phyloP scores from a whole-genome alignment of 2,113 vertebrate species.

The Morone saxatilis region DNA sequence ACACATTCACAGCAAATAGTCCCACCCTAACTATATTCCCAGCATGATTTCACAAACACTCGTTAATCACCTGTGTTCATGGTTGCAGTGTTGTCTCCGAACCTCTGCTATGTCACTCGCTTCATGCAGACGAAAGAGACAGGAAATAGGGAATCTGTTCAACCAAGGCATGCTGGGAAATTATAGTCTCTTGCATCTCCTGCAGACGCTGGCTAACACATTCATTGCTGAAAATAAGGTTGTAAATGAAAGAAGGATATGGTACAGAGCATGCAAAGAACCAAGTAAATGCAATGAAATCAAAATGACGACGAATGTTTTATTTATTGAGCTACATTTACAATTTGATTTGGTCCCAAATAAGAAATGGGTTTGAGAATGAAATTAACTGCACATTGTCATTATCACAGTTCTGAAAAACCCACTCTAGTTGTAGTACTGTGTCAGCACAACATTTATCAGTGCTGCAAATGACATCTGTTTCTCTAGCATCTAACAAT shows the following conservation, averaged over 20 bases:
- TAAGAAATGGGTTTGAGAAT: background rate
- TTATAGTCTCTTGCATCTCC: constrained; percentile 28
- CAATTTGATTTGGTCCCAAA: constrained; percentile 1
- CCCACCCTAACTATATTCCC: constrained; percentile 17
- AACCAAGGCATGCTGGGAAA: constrained; percentile 12
- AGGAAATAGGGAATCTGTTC: constrained; percentile 48
- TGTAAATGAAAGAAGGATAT: constrained; percentile 31
- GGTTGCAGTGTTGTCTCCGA: background rate
- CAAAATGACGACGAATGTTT: background rate
- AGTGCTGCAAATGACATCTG: background rate
- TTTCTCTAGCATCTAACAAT: background rate
- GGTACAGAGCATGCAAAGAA: background rate
- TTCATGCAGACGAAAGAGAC: constrained; percentile 46
- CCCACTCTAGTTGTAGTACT: rapidly evolving
- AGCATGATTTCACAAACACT: constrained; percentile 40
- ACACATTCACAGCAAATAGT: background rate
- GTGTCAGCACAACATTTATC: background rate
- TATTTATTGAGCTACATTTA: constrained; percentile 18
- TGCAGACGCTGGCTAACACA: constrained; percentile 15
- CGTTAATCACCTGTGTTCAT: constrained; percentile 48
- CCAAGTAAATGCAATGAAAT: constrained; percentile 13
- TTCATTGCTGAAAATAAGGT: constrained; percentile 20
- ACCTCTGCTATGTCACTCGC: constrained; percentile 13
- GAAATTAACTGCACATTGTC: background rate
- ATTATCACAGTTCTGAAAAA: background rate